phyloP scores from a whole-genome alignment of 1,140 invertebrate genomes.

The Macrocentrus cingulum region DNA sequence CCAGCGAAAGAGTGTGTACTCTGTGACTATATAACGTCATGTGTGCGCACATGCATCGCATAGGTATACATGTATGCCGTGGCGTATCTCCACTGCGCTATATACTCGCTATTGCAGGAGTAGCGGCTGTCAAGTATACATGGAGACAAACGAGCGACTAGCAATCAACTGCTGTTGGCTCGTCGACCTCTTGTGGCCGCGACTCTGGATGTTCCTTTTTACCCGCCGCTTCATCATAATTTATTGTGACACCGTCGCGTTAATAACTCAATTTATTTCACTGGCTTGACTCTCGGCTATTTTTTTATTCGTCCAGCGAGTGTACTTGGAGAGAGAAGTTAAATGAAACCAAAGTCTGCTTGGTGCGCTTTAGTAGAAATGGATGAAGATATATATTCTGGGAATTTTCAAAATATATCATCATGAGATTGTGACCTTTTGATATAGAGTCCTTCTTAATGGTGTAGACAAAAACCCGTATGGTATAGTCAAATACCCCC shows the following conservation, averaged over 20 bases:
- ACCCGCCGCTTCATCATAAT: constrained; percentile 59
- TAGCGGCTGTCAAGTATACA: constrained; percentile 55
- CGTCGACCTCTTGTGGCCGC: constrained; percentile 55
- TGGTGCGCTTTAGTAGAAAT: no score
- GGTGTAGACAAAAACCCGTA: no score
- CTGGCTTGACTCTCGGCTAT: constrained; percentile 32
- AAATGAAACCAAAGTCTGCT: no score
- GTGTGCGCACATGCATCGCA: background rate
- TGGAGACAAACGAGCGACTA: constrained; percentile 59
- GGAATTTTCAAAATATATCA: no score
- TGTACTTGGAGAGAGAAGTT: no score
- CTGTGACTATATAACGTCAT: no score
- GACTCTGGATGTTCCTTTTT: constrained; percentile 54
- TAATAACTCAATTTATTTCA: constrained; percentile 62
- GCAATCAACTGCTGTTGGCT: constrained; percentile 59
- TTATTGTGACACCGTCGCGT: constrained; percentile 59
- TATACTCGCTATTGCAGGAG: constrained; percentile 51
- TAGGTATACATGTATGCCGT: background rate
- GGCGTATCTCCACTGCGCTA: constrained; percentile 19
- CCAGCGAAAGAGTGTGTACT: constrained; percentile 34
- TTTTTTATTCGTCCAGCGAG: no score
- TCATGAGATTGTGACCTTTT: no score
- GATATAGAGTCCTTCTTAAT: no score
- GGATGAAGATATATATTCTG: no score
- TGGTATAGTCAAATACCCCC: no score